Base-by-base conservation (phyloP, 2,113 vertebrate genomes). In the Capreolus pygargus region DNA sequence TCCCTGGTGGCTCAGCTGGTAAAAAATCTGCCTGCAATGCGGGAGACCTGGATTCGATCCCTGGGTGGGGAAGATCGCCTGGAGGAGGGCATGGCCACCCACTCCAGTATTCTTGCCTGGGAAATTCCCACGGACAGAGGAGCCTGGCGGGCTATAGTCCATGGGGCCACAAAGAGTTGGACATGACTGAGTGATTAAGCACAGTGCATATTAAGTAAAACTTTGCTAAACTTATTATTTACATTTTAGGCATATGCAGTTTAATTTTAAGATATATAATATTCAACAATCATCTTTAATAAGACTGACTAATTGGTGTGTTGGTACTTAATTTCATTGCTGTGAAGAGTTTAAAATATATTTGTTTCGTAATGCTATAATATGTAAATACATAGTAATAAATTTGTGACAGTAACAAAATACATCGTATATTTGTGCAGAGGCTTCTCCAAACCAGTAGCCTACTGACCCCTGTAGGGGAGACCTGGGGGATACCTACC, bases 301-400 rank as follows among this genome's bases (percentile, higher is more conserved):
- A 64, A 78, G 76, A 70, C 43, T 36, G 50, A 89, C 79, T 67
- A 94, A n/a, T 86, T 86, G 55, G 39, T 93, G 21, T 79, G 27
- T 83, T 97, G 93, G 95, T 96, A 93, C 36, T n/a, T 88, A 74
- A 52, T 9, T 87, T 91, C 30, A 3, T 45, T 96, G 88, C 2
- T 92, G 30, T 89, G 28, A 70, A 57, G n/a, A 79, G 27, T 94
- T 84, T 96, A 33, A 93, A 78, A 50, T 84, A 5, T 25, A 55
- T 83, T 76, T 28, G 61, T 70, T 93, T 92, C 97, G 67, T 84
- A 86, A 50, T 79, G 52, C 8, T 78, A 43, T 89, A 30, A 43
- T 78, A 16, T 87, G 13, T 57, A 74, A 52, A 85, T 7, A 39
- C 43, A n/a, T 45, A 76, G 25, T 39, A 52, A 21, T 88, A 74